Evolutionary conservation across 2,888 invertebrate species (phyloP), one percentile per base, ranked within the genome.

Genomic region (Pristionchus maxplancki): DNA sequence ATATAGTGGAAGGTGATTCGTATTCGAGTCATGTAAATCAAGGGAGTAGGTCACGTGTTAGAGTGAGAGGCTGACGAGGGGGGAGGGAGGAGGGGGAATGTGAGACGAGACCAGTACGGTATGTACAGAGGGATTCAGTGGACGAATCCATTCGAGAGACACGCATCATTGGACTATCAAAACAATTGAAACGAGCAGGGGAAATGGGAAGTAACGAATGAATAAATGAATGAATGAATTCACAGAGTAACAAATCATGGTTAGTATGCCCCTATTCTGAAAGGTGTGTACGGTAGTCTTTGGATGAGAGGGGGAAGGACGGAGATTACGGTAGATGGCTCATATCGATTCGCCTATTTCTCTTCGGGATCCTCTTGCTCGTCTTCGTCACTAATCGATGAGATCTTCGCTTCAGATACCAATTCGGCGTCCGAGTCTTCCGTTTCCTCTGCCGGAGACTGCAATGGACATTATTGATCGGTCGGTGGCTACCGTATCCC

Each of bases 371-470:
- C 86, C 20, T 62, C 88, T 62, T 40, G 13, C 11, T 78, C 78
- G 5, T 81, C 88, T n/a, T 78, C 78, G 71, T 88, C 88, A 81
- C 62, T 88, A 58, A 88, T 81, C 78, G 88, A 88, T 53, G 53
- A 53, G 31, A 88, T 88, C 88, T 88, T 88, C 24, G 88, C 58
- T 62, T 88, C 88, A 6, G 88, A 88, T 58, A 88, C 81, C 40
- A 88, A 44, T n/a, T 78, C 88, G 4, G 81, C 81, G 28, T 88
- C 88, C 3, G 88, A 88, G 62, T 88, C 81, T 62, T 78, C 81
- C 62, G 88, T 81, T n/a, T 88, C 88, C 24, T 40, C 78, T 4
- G 82, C 53, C 37, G 53, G 53, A 53, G 31, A 31, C 82, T 83
- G 28, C 40, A 81, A 81, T 31, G 5, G 31, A 15, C 13, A 37